Evolutionary conservation across 2,113 vertebrate species (phyloP).

Genomic region (Hypanus sabinus): DNA sequence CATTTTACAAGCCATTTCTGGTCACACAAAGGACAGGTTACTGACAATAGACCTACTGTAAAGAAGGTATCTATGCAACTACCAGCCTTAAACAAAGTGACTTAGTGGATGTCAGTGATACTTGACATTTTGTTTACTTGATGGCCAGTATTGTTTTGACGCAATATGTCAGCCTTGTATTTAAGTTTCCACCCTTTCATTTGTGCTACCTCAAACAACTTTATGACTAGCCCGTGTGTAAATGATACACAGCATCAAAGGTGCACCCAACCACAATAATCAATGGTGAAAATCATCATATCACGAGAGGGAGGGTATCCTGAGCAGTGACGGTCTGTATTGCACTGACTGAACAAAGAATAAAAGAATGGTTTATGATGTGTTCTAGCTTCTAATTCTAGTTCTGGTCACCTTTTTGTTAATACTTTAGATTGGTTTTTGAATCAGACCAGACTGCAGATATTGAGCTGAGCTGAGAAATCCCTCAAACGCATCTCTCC

Average conservation of each 20-base stretch:
- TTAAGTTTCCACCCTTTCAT: neutral
- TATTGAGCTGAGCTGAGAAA: no score
- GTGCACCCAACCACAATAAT: neutral
- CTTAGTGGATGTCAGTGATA: neutral
- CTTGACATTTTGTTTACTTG: neutral
- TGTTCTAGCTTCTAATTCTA: no score
- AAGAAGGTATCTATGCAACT: neutral
- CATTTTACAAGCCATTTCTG: no score
- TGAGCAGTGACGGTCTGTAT: no score
- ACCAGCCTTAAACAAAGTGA: neutral
- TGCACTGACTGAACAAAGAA: no score
- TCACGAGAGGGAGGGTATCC: neutral
- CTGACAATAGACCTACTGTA: neutral
- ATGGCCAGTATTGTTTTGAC: neutral
- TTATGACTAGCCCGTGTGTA: neutral
- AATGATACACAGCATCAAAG: neutral
- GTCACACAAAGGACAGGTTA: neutral
- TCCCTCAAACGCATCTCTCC: no score
- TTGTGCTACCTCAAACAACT: neutral
- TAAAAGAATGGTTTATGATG: no score
- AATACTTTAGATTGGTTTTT: no score
- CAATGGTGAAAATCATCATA: neutral
- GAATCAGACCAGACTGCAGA: no score
- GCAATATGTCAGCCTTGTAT: neutral
- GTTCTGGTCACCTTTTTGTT: no score